phyloP scores from a whole-genome alignment of 2,113 vertebrate species.

The Climacteris rufus region DNA sequence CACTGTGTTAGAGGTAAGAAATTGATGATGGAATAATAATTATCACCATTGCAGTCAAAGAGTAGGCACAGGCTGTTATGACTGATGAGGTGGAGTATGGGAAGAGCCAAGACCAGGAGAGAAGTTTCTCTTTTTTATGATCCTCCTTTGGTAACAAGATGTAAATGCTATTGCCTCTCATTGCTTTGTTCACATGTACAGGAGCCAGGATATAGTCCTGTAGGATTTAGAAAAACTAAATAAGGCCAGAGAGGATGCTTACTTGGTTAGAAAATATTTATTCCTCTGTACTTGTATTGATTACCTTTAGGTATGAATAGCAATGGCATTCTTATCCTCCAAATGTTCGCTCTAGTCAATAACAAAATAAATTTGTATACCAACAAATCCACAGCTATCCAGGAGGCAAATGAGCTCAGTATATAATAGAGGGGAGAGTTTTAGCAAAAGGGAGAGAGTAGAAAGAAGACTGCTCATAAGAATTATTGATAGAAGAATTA shows the following conservation, averaged over 20 bases:
- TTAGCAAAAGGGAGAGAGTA: not conserved
- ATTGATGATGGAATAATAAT: not conserved
- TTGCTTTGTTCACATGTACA: not conserved
- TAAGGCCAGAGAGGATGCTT: not conserved
- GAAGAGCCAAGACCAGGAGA: not conserved
- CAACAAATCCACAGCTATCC: not conserved
- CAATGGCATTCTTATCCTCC: not conserved
- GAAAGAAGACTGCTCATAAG: not conserved
- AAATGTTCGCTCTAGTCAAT: constrained; percentile 10
- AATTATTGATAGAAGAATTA: constrained; percentile 62
- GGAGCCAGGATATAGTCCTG: not conserved
- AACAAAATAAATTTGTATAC: constrained; percentile 46
- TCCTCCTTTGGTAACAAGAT: not conserved
- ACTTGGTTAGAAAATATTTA: constrained; percentile 10
- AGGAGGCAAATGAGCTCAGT: not conserved
- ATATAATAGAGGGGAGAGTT: not conserved
- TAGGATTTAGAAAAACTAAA: not conserved
- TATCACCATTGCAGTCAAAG: not conserved
- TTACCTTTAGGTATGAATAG: constrained; percentile 37
- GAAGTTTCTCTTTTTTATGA: not conserved
- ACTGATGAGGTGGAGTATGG: not conserved
- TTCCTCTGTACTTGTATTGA: not conserved
- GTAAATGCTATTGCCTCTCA: not conserved
- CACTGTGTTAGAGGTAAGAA: not conserved
- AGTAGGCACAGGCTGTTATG: not conserved